Conservation (phyloP, 2,888 invertebrate species). For the Hydraecia micacea region DNA sequence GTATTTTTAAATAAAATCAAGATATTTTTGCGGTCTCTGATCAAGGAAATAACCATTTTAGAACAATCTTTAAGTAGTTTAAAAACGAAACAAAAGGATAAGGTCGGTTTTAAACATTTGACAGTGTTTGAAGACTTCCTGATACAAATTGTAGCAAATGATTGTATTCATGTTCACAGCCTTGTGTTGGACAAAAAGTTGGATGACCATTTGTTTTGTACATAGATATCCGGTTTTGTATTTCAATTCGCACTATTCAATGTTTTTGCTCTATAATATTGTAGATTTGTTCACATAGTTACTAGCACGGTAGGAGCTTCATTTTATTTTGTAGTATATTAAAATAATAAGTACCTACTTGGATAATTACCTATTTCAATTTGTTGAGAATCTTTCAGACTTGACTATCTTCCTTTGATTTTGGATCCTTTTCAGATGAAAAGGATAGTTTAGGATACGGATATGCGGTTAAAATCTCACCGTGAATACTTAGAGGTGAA, state of each 20-base stretch:
- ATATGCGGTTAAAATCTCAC: background rate
- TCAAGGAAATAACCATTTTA: slow-evolving; percentile 25
- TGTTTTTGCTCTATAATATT: slow-evolving; percentile 27
- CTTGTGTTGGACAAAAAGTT: slow-evolving; percentile 54
- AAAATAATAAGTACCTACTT: background rate
- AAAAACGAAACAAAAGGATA: slow-evolving; percentile 41
- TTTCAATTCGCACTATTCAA: slow-evolving; percentile 22
- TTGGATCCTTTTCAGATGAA: background rate
- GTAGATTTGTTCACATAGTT: slow-evolving; percentile 17
- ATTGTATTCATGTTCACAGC: slow-evolving; percentile 38
- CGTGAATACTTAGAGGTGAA: background rate
- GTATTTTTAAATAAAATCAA: background rate
- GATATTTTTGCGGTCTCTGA: background rate
- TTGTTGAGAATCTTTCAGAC: background rate
- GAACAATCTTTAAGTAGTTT: slow-evolving; percentile 7
- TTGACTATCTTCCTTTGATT: background rate
- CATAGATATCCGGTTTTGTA: too few species aligned
- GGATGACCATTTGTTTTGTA: too few species aligned
- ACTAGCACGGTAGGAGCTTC: background rate
- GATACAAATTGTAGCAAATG: slow-evolving; percentile 44
- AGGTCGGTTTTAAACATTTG: slow-evolving; percentile 36
- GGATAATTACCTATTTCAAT: background rate
- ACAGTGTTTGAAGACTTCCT: slow-evolving; percentile 49
- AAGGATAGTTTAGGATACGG: too few species aligned
- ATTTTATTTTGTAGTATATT: background rate